Base-by-base conservation (phyloP, 2,113 vertebrate species). In the Meles meles region DNA sequence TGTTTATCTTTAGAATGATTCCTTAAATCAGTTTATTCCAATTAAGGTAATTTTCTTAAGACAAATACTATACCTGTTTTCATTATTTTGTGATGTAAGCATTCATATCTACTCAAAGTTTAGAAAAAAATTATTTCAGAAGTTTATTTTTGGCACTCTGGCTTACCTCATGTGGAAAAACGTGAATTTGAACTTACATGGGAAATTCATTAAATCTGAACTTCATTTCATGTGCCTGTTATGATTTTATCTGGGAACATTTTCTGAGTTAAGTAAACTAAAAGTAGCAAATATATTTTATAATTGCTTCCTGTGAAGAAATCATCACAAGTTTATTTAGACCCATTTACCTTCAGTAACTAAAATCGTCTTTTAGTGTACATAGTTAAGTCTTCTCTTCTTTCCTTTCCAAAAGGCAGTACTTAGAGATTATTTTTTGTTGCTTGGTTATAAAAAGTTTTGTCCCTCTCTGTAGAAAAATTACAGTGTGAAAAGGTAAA, bases 1-100 rank as follows among this genome's bases (percentile, higher is more conserved):
- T 31, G 29, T 42, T 93, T 90, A 39, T 57, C 39, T 88, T 96
- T 84, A 57, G 17, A 23, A 5, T 61, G 71, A 52, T 77, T 79
- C 89, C 18, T 81, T 82, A 92, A 82, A 71, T 86, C 83, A 72
- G 7, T 95, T 91, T 92, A 76, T 72, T 79, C 89, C 39, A 82
- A 72, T 37, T 72, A n/a, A 91, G 18, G 2, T 88, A 44, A n/a
- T 88, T 93, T 97, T 88, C 65, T 83, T 37, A 97, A 97, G 63
- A 42, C 10, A 90, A 67, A 9, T 69, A 44, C 1, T 52, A 7
- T 69, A 57, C n/a, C 27, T 80, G 0, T 88, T 93, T 21, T 89
- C 27, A 27, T 93, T 96, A 67, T 83, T 72, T 52, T 93, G 7
- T 74, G 11, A 61, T 4, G 12, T 67, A 72, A 92, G 5, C 21